Conservation (phyloP, 2,888 invertebrate genomes). For the Chironomus riparius region DNA sequence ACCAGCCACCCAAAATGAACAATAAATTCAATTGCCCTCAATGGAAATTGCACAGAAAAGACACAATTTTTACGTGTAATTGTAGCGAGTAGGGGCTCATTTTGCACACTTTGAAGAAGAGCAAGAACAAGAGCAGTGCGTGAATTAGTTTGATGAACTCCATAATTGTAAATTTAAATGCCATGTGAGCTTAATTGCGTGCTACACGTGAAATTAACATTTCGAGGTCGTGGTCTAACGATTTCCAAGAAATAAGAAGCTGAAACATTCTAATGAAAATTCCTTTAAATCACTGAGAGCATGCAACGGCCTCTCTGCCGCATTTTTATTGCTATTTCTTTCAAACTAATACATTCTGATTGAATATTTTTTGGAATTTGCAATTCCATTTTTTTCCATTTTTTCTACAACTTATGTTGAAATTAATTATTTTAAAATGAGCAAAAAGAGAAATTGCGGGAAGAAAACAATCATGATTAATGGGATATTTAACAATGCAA, state of each 20-base stretch:
- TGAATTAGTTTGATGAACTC: slow-evolving; percentile 14
- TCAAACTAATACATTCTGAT: too few relatives aligned
- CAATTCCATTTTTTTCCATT: neutral
- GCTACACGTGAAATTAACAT: slow-evolving; percentile 23
- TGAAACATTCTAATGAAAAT: slow-evolving; percentile 19
- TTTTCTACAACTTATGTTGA: too few relatives aligned
- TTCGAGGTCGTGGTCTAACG: slow-evolving; percentile 22
- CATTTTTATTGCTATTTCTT: neutral
- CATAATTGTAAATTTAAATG: slow-evolving; percentile 4
- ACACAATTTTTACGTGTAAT: too few relatives aligned
- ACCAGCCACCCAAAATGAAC: too few relatives aligned
- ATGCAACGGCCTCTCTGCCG: neutral
- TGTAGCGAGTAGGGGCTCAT: neutral
- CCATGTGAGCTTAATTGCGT: slow-evolving; percentile 23
- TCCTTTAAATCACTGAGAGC: slow-evolving; percentile 19
- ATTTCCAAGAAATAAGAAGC: slow-evolving; percentile 17
- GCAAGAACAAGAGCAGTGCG: neutral
- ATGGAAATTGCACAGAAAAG: too few relatives aligned
- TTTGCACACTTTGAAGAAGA: neutral
- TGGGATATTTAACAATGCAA: neutral
- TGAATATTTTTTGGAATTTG: neutral
- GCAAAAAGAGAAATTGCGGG: too few relatives aligned
- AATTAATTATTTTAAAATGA: too few relatives aligned
- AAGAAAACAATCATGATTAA: neutral
- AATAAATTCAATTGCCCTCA: too few relatives aligned